phyloP scores from a whole-genome alignment of 2,888 invertebrate genomes.

The Yponomeuta malinellus region DNA sequence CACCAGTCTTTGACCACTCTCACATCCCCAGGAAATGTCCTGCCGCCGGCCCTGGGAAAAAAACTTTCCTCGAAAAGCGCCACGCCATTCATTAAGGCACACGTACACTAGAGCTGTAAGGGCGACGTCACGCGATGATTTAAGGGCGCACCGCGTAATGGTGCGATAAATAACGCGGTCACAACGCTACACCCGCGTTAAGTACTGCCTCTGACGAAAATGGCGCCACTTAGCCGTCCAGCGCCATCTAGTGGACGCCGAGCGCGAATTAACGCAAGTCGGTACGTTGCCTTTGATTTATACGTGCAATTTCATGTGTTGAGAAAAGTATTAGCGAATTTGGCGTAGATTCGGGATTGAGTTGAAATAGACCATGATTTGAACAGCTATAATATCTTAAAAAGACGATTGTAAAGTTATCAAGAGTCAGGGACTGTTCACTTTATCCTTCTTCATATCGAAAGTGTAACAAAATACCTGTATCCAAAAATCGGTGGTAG shows the following conservation, averaged over 20 bases:
- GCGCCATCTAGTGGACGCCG: conserved; percentile 52
- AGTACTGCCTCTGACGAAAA: conserved; percentile 56
- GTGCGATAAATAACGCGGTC: conserved; percentile 74
- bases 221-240: conserved; percentile 58
- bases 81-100: conserved; percentile 69
- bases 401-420: too few species aligned
- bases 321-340: not conserved
- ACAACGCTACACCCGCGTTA: conserved; percentile 44
- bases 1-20: not conserved
- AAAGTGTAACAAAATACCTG: too few species aligned
- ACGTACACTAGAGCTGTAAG: conserved; percentile 46
- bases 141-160: conserved; percentile 70
- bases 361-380: not conserved
- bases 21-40: not conserved
- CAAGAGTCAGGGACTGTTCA: too few species aligned
- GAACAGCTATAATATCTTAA: too few species aligned
- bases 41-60: conserved; percentile 12
- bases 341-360: not conserved
- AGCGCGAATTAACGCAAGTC: conserved; percentile 39
- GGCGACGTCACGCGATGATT: conserved; percentile 72
- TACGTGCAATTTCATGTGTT: conserved; percentile 26
- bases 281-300: conserved; percentile 37
- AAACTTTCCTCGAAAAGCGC: conserved; percentile 51
- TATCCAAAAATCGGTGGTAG: too few species aligned
- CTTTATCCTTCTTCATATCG: too few species aligned